Conservation (phyloP, 2,888 invertebrate genomes). For the Cosmia pyralina region DNA sequence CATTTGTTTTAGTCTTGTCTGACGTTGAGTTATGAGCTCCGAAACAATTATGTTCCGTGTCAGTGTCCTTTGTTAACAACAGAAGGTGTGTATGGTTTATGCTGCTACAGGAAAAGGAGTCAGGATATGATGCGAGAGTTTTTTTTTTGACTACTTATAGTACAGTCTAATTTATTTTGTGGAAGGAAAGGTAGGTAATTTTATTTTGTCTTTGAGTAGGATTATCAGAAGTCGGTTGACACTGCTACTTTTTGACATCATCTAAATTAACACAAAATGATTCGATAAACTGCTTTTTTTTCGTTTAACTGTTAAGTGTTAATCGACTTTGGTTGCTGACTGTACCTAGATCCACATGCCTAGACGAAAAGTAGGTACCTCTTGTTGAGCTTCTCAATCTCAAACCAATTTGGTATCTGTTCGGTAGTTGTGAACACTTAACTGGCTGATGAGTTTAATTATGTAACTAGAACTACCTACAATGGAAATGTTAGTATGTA, state of each 20-base stretch:
- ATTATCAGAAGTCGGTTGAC: no score
- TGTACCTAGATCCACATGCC: neutral
- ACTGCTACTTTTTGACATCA: no score
- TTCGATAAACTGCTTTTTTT: no score
- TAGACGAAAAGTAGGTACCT: neutral
- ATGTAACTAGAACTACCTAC: no score
- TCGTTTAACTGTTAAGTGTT: no score
- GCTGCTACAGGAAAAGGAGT: constrained; percentile 8
- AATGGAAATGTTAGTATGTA: no score
- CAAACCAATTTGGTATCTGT: neutral
- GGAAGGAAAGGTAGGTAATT: neutral
- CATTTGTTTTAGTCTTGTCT: constrained; percentile 58
- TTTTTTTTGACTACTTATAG: neutral
- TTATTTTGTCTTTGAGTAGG: no score
- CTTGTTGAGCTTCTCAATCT: neutral
- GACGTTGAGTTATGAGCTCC: constrained; percentile 63
- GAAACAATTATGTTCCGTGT: constrained; percentile 58
- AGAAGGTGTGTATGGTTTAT: constrained; percentile 9
- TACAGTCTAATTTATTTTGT: neutral
- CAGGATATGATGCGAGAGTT: neutral
- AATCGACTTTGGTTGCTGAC: no score
- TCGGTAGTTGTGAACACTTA: no score
- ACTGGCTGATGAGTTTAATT: no score
- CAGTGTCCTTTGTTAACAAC: constrained; percentile 52
- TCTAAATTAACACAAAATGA: no score